Base-by-base conservation (phyloP, 2,113 vertebrate genomes). In the Kryptolebias marmoratus region DNA sequence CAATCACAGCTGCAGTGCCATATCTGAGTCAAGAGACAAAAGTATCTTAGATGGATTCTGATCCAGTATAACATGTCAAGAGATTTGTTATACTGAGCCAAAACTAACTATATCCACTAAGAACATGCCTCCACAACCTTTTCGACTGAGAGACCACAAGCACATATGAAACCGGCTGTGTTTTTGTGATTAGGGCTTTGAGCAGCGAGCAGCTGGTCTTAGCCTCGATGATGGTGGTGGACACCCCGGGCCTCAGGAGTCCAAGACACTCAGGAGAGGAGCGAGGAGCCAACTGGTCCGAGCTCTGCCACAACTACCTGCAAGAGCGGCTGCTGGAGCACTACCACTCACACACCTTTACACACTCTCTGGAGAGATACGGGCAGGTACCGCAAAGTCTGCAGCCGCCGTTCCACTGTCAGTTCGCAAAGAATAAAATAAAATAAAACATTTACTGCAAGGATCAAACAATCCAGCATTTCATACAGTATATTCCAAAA, bases 181-280 rank as follows among this genome's bases (percentile, higher is more conserved):
- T 28, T 45, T 18, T 65, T 12, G 62, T 55, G 2, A 13, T 11
- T 86, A 99, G 97, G 86, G 94, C 96, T 2, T 93, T 99, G 88
- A 94, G 94, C 56, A 95, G 95, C 16, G 92, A 93, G 60, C 95
- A 96, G 83, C 93, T 98, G 68, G 94, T 95, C 9, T 59, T 95
- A 60, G 96, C 94, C 32, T 99, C 97, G 2, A 95, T 99, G n/a
- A 87, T 93, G n/a, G 94, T 99, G 84, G 95, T 98, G 72, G 98
- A 98, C 89, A 88, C 91, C 0, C 96, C 97, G 0, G 97, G 98
- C 66, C 94, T 97, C 31, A 95, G 95, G 66, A 98, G 94, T 89
- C 98, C 96, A 0, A 90, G 96, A 54, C 95, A 96, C 79, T 83
- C 82, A 4, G 81, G 82, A 0, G 84, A 87, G 1, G 95, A 96